Evolutionary conservation across 2,797 vertebrate species (phyloP), one percentile per base, ranked within the genome.

Genomic region (Tamandua tetradactyla): DNA sequence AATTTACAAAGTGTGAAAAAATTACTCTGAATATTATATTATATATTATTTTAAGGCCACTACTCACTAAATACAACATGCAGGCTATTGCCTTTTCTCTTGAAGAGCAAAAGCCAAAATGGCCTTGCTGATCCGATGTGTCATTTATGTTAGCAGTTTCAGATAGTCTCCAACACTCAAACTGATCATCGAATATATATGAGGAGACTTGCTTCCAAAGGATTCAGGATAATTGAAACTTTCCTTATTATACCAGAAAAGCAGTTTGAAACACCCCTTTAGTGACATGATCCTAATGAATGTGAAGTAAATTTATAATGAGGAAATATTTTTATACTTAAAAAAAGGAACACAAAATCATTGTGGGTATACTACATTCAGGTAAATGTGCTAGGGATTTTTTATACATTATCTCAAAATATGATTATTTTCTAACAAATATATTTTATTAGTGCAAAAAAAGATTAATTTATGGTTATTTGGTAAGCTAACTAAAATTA

Each of bases 361-460:
- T 35, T 78, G 57, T 35, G 23, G 74, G 75, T 27, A 25, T 35
- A 22, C 7, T 75, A 57, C 2, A 81, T 15, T 83, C 35, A 91
- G 30, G 30, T 62, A 82, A 84, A 42, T 10, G 23, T 86, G 69
- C 11, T 20, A 17, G 2, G 10, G 30, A 7, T 44, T 71, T 69
- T 69, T 87, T 49, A 59, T 44, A 52, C 11, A 40, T 79, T 22
- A 78, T 35, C 25, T 93, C 75, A 59, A 89, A 90, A 69, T 68
- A 22, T 62, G 68, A 64, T 74, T 85, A 47, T 49, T 82, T 80
- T 55, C 13, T 42, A 88, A 62, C 35, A 83, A 93, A 61, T 76
- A 64, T 4, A 78, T 96, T 72, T 95, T 80, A 86, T 88, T 85
- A 82, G 35, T 52, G 4, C 59, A 86, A 87, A 72, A 72, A 90